Conservation (phyloP, 2,113 vertebrate species). For the Microtus montanus region DNA sequence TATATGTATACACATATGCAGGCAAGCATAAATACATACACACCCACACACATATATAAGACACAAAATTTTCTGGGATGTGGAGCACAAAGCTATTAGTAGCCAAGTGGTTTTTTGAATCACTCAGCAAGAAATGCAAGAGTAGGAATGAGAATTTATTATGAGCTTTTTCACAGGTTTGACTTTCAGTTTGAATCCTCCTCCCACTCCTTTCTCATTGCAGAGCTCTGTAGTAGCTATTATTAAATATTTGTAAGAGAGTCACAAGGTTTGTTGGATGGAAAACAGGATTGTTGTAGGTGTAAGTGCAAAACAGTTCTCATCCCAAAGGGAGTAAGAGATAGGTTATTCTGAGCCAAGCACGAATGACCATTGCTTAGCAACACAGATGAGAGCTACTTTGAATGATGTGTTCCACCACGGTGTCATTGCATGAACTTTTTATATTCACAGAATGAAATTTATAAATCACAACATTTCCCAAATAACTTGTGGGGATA, state of each 20-base stretch:
- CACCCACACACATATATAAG: fast-evolving
- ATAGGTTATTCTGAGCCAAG: neutral
- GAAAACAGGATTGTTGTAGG: neutral
- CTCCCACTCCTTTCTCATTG: neutral
- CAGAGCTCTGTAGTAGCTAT: neutral
- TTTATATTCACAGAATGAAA: neutral
- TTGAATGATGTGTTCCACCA: neutral
- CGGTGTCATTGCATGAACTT: neutral
- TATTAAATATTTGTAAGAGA: neutral
- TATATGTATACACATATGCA: neutral
- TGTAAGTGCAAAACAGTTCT: neutral
- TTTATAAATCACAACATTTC: neutral
- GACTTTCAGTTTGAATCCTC: neutral
- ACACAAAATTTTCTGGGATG: neutral
- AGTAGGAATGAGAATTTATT: neutral
- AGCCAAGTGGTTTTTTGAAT: neutral
- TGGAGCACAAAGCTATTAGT: neutral
- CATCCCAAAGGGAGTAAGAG: neutral
- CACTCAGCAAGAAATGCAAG: neutral
- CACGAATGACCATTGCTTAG: neutral
- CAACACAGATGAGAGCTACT: neutral
- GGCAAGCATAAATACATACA: neutral
- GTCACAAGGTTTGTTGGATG: neutral
- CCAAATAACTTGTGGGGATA: neutral
- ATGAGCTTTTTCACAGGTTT: neutral